phyloP scores from a whole-genome alignment of 2,113 vertebrate genomes.

The Siphamia tubifer region DNA sequence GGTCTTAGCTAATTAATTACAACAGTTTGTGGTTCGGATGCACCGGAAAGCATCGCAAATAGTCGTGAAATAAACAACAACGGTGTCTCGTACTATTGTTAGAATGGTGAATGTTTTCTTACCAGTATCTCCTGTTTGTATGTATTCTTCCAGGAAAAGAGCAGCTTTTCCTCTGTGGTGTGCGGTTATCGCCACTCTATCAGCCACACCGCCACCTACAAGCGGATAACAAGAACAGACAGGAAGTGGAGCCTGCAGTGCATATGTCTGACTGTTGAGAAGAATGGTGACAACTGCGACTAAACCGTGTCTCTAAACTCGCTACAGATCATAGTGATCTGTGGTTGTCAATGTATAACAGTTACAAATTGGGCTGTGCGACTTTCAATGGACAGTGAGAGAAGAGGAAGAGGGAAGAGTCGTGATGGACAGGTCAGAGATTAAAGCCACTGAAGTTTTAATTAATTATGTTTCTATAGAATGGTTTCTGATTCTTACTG shows the following conservation, averaged over 20 bases:
- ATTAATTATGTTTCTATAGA: no score
- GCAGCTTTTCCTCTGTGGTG: slow-evolving; percentile 41
- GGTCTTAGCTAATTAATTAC: no score
- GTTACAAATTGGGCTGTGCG: no score
- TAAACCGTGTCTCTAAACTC: no score
- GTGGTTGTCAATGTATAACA: neutral
- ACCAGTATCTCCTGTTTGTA: slow-evolving; percentile 18
- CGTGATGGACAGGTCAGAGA: slow-evolving; percentile 55
- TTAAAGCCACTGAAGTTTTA: no score
- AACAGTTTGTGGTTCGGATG: neutral
- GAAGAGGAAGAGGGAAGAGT: slow-evolving; percentile 25
- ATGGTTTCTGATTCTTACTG: no score
- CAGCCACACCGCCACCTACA: slow-evolving; percentile 40
- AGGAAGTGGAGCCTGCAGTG: neutral
- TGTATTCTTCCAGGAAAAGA: slow-evolving; percentile 10
- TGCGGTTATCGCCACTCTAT: accelerated
- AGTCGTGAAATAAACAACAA: neutral
- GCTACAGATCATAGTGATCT: no score
- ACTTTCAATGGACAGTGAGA: slow-evolving; percentile 26
- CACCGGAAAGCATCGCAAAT: no score
- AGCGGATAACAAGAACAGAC: neutral
- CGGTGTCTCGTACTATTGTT: neutral
- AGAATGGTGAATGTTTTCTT: neutral
- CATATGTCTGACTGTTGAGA: neutral
- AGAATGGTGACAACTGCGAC: no score